phyloP scores from a whole-genome alignment of 2,113 vertebrate genomes.

The Syngnathus floridae region DNA sequence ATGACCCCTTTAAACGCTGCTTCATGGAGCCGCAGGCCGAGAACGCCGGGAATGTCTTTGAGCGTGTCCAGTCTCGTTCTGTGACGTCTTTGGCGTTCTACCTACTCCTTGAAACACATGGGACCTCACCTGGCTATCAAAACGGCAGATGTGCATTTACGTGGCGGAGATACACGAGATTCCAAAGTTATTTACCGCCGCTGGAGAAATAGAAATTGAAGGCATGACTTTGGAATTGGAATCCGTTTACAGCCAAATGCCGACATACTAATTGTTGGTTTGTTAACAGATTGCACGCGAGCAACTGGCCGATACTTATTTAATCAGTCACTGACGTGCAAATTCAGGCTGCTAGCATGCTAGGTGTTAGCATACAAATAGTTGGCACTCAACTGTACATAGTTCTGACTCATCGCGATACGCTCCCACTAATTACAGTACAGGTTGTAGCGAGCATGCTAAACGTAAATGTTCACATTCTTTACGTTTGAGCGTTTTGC shows the following conservation, averaged over 20 bases:
- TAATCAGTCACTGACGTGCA: too few relatives aligned
- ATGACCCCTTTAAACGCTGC: neutral
- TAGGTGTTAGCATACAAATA: neutral
- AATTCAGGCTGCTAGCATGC: neutral
- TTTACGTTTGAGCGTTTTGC: neutral
- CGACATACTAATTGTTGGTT: neutral
- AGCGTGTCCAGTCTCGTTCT: conserved; percentile 46
- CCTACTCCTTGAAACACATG: neutral
- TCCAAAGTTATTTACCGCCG: too few relatives aligned
- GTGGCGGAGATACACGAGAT: too few relatives aligned
- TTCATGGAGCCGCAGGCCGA: conserved; percentile 11
- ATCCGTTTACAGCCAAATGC: too few relatives aligned
- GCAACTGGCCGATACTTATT: neutral
- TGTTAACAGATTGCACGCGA: neutral
- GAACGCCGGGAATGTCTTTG: conserved; percentile 50
- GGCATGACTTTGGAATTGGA: neutral
- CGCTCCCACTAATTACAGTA: neutral
- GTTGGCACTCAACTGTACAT: neutral
- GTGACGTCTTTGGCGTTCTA: conserved; percentile 17
- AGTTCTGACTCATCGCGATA: too few relatives aligned
- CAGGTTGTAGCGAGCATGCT: neutral
- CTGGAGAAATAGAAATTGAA: neutral
- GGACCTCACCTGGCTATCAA: neutral
- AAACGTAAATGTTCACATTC: neutral
- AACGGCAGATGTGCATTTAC: neutral